Conservation (phyloP, 1,140 invertebrate genomes). For the Calosoma granatense region DNA sequence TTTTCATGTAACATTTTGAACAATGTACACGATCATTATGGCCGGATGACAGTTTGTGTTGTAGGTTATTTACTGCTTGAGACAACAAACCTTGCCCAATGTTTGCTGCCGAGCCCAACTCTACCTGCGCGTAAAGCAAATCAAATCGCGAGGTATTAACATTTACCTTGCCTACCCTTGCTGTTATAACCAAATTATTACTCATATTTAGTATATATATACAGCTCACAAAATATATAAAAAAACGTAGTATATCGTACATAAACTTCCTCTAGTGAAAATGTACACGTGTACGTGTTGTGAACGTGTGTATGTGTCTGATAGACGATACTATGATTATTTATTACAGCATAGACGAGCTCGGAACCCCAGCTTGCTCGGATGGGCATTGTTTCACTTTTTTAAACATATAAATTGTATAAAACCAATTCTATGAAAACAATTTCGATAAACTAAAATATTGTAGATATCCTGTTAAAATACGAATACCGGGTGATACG, state of each 20-base stretch:
- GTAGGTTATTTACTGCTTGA: no score
- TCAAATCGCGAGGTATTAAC: no score
- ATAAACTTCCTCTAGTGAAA: neutral
- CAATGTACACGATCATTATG: no score
- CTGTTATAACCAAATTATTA: no score
- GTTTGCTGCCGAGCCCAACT: no score
- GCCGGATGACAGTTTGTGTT: no score
- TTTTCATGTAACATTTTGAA: no score
- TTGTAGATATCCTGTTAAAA: conserved; percentile 3
- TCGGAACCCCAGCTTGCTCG: neutral
- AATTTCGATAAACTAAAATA: conserved; percentile 8
- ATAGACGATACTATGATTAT: neutral
- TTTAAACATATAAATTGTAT: neutral
- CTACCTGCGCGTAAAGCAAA: no score
- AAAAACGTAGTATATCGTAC: no score
- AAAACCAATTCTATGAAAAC: neutral
- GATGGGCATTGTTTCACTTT: neutral
- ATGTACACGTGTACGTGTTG: neutral
- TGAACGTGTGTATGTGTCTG: neutral
- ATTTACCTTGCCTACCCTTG: no score
- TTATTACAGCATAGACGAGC: neutral
- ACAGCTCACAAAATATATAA: no score
- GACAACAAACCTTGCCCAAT: no score
- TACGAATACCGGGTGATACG: neutral
- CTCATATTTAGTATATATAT: neutral